Evolutionary conservation across 2,888 invertebrate genomes (phyloP), one percentile per base, ranked within the genome.

Genomic region (Megastigmus dorsalis): DNA sequence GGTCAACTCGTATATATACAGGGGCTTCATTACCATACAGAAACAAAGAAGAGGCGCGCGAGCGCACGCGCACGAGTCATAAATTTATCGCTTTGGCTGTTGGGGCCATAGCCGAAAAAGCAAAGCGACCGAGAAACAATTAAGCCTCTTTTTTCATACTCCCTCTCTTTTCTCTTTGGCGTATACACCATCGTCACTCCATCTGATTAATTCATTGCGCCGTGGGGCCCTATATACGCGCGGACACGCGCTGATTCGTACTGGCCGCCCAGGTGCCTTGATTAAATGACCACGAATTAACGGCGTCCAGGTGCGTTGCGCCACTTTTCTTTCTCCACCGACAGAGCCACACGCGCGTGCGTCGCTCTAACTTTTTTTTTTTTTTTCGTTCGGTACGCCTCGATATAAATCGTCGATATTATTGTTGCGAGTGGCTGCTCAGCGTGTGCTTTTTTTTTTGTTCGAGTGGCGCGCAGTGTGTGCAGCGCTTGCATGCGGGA

Each of bases 221-320:
- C 62, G 59, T 30, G 63, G 63, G 65, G 18, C 23, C 79, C 80
- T 79, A 78, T 80, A 80, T 80, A 77, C 82, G 80, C 48, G 36
- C 79, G 79, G 81, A 80, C 81, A 77, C 82, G 80, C 48, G 36
- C 36, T 15, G 38, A 63, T 15, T 50, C 52, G 41, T 20, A 65
- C 30, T 81, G 81, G 82, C 82, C 78, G 80, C 75, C 80, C 76
- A 78, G 80, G 71, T 77, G 80, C 78, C 80, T 79, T 82, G 83
- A 83, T 82, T 82, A 80, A 82, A 82, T 78, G 81, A 80, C 82
- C 55, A 66, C 80, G 80, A 81, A 80, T 80, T 80, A 82, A 82
- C 78, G 55, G 72, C 20, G 36, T n/a, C 55, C 54, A 57, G 71
- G 62, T 70, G 70, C 76, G 41, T 26, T 63, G 30, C n/a, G 30